Evolutionary conservation across 2,888 invertebrate genomes (phyloP).

Genomic region (Agrilus cyanescens): DNA sequence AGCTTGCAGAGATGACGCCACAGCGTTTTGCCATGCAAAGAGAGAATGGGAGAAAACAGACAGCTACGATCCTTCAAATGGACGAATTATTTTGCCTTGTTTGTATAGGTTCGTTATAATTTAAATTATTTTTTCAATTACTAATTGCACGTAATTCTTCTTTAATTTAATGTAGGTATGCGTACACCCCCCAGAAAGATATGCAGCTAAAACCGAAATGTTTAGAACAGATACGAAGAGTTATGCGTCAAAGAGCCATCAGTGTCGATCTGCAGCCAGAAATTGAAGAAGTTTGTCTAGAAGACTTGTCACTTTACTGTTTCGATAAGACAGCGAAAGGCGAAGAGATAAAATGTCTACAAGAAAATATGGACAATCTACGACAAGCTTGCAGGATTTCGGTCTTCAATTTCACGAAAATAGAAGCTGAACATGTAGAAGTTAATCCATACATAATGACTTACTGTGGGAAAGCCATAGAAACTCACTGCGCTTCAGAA

Average conservation of each 20-base stretch:
- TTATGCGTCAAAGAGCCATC: slow-evolving; percentile 86
- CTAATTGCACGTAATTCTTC: slow-evolving; percentile 44
- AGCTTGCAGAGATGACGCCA: slow-evolving; percentile 80
- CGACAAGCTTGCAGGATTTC: slow-evolving; percentile 58
- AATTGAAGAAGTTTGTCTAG: slow-evolving; percentile 81
- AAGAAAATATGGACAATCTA: slow-evolving; percentile 66
- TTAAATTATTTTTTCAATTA: neutral
- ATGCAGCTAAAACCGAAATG: slow-evolving; percentile 47
- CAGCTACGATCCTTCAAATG: slow-evolving; percentile 63
- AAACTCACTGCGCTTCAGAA: slow-evolving; percentile 60
- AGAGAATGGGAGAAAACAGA: slow-evolving; percentile 59
- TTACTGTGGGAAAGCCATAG: slow-evolving; percentile 71
- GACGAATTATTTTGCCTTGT: slow-evolving; percentile 80
- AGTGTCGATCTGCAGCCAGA: slow-evolving; percentile 90
- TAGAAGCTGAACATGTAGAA: slow-evolving; percentile 77
- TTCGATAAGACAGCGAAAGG: slow-evolving; percentile 76
- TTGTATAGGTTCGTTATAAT: slow-evolving; percentile 50
- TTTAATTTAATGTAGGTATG: slow-evolving; percentile 57
- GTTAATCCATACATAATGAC: slow-evolving; percentile 78
- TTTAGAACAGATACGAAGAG: slow-evolving; percentile 71
- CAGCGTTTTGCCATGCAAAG: slow-evolving; percentile 66
- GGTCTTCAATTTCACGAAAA: slow-evolving; percentile 76
- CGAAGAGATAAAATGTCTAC: slow-evolving; percentile 87
- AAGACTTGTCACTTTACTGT: slow-evolving; percentile 74
- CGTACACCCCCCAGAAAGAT: slow-evolving; percentile 36